A percentile compares a stretch with the other conserved stretches of the same genome.
phyloP scores from a whole-genome alignment of 1,140 invertebrate species.

The Atta cephalotes region DNA sequence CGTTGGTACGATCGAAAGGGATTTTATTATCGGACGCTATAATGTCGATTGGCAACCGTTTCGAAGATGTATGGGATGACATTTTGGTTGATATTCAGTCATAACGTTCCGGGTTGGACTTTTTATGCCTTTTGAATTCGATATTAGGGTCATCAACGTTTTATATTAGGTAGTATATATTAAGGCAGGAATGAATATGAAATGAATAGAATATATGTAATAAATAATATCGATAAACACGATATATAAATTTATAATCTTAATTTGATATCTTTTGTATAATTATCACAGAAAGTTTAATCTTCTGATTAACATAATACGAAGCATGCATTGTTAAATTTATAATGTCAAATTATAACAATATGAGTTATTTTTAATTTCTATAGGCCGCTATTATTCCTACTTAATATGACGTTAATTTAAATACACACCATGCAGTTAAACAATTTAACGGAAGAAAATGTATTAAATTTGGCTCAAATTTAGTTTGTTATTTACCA shows the following conservation, averaged over 20 bases:
- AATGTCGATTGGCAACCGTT: slow-evolving; percentile 44
- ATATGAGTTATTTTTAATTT: too few relatives aligned
- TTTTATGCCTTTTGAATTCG: slow-evolving; percentile 16
- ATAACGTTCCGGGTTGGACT: slow-evolving; percentile 12
- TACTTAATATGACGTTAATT: too few relatives aligned
- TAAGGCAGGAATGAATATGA: neutral
- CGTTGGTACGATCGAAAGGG: neutral
- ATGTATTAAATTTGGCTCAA: too few relatives aligned
- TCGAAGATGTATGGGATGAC: slow-evolving; percentile 9
- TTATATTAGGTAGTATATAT: neutral
- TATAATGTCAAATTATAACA: too few relatives aligned
- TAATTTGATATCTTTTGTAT: too few relatives aligned
- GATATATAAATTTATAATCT: neutral
- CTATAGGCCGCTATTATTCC: too few relatives aligned
- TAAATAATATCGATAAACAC: neutral
- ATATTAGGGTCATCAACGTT: neutral
- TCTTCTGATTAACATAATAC: neutral
- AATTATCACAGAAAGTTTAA: neutral
- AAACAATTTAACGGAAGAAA: too few relatives aligned
- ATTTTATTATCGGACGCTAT: slow-evolving; percentile 33
- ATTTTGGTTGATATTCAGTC: neutral
- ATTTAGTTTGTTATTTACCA: too few relatives aligned
- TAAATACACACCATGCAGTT: too few relatives aligned
- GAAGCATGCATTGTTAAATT: neutral
- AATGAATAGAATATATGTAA: neutral